Conservation (phyloP, 2,113 vertebrate genomes). For the Tupaia tana region DNA sequence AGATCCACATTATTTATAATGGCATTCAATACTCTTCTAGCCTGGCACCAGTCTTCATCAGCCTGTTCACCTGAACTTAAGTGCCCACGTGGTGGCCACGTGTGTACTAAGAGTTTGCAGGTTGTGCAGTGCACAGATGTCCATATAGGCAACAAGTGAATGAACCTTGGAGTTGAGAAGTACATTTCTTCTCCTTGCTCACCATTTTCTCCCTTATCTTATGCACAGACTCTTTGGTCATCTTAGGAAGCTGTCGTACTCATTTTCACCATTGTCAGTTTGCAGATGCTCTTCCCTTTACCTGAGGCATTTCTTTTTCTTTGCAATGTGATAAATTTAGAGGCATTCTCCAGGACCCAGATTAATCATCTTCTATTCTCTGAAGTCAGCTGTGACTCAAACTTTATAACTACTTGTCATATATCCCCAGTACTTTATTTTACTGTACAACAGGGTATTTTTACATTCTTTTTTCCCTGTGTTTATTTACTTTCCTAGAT, state of each 20-base stretch:
- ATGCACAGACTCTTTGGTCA: neutral
- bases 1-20: neutral
- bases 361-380: neutral
- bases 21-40: neutral
- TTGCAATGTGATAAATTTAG: neutral
- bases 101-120: rapidly evolving
- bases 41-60: neutral
- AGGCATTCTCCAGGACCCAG: neutral
- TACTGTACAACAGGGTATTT: neutral
- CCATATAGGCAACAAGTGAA: rapidly evolving
- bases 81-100: rapidly evolving
- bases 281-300: neutral
- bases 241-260: neutral
- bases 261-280: neutral
- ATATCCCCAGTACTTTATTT: neutral
- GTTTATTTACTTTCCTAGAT: neutral
- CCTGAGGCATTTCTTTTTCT: neutral
- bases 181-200: neutral
- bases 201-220: neutral
- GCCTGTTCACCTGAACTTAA: neutral
- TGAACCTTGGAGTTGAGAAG: rapidly evolving
- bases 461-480: neutral
- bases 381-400: neutral
- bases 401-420: neutral
- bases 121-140: neutral